Conservation (phyloP, 1,140 invertebrate genomes). For the Pachyrhynchus sulphureomaculatus region DNA sequence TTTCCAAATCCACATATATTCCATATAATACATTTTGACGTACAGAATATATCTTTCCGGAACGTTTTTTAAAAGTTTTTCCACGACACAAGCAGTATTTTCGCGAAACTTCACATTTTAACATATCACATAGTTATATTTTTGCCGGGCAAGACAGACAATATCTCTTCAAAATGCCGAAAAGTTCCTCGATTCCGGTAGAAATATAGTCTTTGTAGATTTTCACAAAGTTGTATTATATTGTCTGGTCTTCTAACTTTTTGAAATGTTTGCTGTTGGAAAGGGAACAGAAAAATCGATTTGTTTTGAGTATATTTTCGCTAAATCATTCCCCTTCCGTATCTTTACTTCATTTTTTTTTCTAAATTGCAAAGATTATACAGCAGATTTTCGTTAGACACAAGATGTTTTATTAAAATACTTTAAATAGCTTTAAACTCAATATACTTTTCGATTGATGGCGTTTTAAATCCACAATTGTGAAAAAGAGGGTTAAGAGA, state of each 20-base stretch:
- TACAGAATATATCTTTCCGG: constrained; percentile 13
- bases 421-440: too few relatives aligned
- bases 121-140: constrained; percentile 30
- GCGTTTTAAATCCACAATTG: too few relatives aligned
- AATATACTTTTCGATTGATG: too few relatives aligned
- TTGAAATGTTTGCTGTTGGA: too few relatives aligned
- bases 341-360: too few relatives aligned
- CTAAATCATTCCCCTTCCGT: too few relatives aligned
- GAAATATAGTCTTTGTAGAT: constrained; percentile 29
- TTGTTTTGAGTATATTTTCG: too few relatives aligned
- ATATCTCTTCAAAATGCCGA: constrained; percentile 26
- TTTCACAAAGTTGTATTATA: constrained; percentile 22
- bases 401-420: too few relatives aligned
- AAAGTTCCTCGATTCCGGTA: constrained; percentile 19
- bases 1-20: constrained; percentile 8
- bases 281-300: too few relatives aligned
- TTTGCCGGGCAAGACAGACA: constrained; percentile 23
- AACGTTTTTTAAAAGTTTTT: constrained; percentile 21
- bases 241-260: constrained; percentile 4
- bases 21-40: constrained; percentile 5
- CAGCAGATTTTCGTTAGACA: too few relatives aligned
- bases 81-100: constrained; percentile 10
- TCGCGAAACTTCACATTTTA: constrained; percentile 19
- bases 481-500: too few relatives aligned
- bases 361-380: too few relatives aligned